These are phyloP conservation scores for Polypedilum vanderplanki DNA, from an alignment of 1,140 invertebrate genomes.

Conservation along the genomic window DNA sequence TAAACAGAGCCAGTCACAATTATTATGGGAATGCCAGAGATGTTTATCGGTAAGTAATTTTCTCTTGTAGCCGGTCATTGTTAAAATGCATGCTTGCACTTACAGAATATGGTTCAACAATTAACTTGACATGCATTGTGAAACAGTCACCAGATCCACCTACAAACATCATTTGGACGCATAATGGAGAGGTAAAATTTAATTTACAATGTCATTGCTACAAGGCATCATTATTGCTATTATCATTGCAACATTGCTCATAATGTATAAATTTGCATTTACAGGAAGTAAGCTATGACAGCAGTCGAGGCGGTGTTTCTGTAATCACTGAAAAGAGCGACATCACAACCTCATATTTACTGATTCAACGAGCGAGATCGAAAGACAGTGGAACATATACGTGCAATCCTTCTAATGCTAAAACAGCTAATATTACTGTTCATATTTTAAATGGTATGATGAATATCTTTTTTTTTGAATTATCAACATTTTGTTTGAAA, in stretches of 20 bases:
- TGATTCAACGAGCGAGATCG: constrained; percentile 57
- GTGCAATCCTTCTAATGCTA: constrained; percentile 63
- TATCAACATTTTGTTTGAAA: no score
- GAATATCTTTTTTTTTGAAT: no score
- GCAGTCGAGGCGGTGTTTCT: constrained; percentile 61
- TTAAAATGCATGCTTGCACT: background rate
- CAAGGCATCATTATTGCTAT: background rate
- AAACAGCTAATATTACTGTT: constrained; percentile 57
- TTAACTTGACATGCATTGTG: constrained; percentile 72
- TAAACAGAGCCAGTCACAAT: background rate
- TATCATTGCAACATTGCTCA: no score
- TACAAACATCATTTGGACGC: constrained; percentile 62
- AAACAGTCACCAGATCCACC: constrained; percentile 66
- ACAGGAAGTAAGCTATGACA: constrained; percentile 69
- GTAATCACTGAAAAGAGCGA: constrained; percentile 68
- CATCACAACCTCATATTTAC: constrained; percentile 61
- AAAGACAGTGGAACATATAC: constrained; percentile 64
- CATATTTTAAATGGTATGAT: constrained; percentile 64
- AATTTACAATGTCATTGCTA: background rate
- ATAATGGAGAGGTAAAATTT: constrained; percentile 44
- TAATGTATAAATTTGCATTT: background rate
- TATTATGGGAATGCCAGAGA: constrained; percentile 15
- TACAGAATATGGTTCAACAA: constrained; percentile 55
- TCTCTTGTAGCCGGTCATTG: background rate
- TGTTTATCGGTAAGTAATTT: background rate